Evolutionary conservation across 2,113 vertebrate genomes (phyloP).

Genomic region (Panthera uncia): DNA sequence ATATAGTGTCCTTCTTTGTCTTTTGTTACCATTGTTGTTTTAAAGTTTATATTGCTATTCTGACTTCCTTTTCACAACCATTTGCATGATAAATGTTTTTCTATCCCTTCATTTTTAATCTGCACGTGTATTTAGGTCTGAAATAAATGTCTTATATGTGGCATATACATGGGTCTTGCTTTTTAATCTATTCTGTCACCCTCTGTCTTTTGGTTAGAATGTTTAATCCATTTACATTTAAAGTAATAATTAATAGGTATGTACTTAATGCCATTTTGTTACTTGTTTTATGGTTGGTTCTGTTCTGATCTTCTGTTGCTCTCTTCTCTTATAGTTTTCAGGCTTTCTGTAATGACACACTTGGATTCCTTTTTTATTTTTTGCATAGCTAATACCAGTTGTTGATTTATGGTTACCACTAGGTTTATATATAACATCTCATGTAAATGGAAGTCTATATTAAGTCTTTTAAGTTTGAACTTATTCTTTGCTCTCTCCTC

Average conservation of each 20-base stretch:
- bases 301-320: not conserved
- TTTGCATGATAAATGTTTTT: not conserved
- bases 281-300: not conserved
- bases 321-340: not conserved
- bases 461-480: not conserved
- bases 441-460: not conserved
- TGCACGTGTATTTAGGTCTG: not conserved
- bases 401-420: not conserved
- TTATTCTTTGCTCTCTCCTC: not conserved
- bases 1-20: not conserved
- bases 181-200: not conserved
- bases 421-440: not conserved
- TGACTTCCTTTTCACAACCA: not conserved
- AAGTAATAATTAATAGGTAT: not conserved
- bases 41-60: not conserved
- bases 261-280: not conserved
- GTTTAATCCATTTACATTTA: not conserved
- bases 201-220: not conserved
- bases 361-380: not conserved
- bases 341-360: not conserved
- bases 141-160: not conserved
- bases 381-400: not conserved
- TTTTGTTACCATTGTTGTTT: not conserved
- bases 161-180: not conserved
- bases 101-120: not conserved